phyloP scores from a whole-genome alignment of 1,140 invertebrate species.

The Harpegnathos saltator region DNA sequence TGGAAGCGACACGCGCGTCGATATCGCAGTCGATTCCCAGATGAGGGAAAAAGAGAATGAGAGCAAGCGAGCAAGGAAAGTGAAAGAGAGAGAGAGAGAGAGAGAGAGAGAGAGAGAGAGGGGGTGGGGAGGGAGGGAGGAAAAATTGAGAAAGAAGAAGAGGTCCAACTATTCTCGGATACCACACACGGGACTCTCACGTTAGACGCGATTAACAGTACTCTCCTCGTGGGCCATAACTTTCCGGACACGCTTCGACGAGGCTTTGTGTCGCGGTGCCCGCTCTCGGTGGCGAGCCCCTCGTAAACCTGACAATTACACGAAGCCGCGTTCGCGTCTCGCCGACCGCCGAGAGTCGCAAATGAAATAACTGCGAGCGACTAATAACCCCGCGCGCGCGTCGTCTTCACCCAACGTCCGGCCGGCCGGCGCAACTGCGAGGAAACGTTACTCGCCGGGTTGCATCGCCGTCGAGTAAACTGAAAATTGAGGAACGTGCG shows the following conservation, averaged over 20 bases:
- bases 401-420: constrained; percentile 8
- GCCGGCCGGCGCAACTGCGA: constrained; percentile 15
- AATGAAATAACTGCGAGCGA: constrained; percentile 72
- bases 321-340: constrained; percentile 20
- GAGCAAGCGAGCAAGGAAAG: neutral
- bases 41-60: neutral
- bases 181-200: neutral
- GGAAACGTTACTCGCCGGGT: constrained; percentile 63
- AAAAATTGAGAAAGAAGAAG: neutral
- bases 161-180: constrained; percentile 14
- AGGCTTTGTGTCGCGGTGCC: constrained; percentile 63
- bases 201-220: constrained; percentile 52
- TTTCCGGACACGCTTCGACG: constrained; percentile 63
- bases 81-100: neutral
- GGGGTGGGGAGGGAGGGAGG: neutral
- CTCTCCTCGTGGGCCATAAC: constrained; percentile 49
- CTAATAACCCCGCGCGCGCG: constrained; percentile 67
- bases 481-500: constrained; percentile 72
- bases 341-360: constrained; percentile 60
- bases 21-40: constrained; percentile 19
- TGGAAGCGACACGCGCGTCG: neutral
- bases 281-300: constrained; percentile 19
- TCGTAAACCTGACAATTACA: constrained; percentile 71
- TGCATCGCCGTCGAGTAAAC: constrained; percentile 63
- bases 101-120: neutral